Conservation (phyloP, 1,140 invertebrate genomes). For the Gryllus bimaculatus region DNA sequence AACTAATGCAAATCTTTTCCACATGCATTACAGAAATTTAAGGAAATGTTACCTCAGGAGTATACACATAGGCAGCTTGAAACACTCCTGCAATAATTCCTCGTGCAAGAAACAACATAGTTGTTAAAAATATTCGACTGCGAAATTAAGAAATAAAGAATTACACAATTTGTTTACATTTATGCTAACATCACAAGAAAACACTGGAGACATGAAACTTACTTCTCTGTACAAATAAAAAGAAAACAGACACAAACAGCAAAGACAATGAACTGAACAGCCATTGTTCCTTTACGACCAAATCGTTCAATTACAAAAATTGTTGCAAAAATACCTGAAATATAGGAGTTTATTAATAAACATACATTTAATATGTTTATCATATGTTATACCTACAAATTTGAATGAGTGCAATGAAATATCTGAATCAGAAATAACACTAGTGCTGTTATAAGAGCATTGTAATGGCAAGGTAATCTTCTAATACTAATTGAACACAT, state of each 20-base stretch:
- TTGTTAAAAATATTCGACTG: slow-evolving; percentile 69
- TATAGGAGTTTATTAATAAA: slow-evolving; percentile 11
- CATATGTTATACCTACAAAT: not conserved
- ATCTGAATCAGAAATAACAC: too few relatives aligned
- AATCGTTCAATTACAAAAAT: slow-evolving; percentile 84
- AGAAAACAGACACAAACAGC: slow-evolving; percentile 71
- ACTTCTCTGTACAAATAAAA: slow-evolving; percentile 67
- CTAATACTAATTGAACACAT: too few relatives aligned
- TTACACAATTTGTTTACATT: not conserved
- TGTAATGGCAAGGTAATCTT: too few relatives aligned
- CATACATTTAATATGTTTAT: not conserved
- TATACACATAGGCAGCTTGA: slow-evolving; percentile 92
- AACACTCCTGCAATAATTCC: slow-evolving; percentile 90
- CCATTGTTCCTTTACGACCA: slow-evolving; percentile 89
- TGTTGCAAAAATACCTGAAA: slow-evolving; percentile 81
- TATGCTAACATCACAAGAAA: not conserved
- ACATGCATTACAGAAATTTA: too few relatives aligned
- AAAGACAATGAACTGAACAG: slow-evolving; percentile 83
- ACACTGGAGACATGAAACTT: slow-evolving; percentile 30
- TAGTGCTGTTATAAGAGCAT: too few relatives aligned
- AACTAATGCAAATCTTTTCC: too few relatives aligned
- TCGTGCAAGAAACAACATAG: slow-evolving; percentile 79
- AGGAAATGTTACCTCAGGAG: slow-evolving; percentile 65
- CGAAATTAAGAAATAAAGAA: slow-evolving; percentile 28
- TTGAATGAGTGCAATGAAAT: not conserved